Base-by-base conservation (phyloP, 2,113 vertebrate species). In the Hippocampus abdominalis region DNA sequence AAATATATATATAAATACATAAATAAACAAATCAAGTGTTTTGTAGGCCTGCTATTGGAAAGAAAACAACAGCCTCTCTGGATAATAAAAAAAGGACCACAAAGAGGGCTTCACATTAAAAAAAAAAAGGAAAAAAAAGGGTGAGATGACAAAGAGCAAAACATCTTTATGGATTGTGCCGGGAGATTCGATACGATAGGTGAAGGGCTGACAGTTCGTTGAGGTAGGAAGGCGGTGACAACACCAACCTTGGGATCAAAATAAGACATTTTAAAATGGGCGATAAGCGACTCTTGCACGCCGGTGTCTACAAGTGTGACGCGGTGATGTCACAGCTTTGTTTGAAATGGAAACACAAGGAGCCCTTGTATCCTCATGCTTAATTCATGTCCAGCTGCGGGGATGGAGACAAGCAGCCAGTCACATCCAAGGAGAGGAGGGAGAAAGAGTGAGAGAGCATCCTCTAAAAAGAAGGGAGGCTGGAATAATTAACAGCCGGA, bases 361-460 rank as follows among this genome's bases (percentile, higher is more conserved):
- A 87, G 40, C 90, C 32, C 86, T 92, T 93, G 90, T 93, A 82
- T 89, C 85, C 82, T 90, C 87, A 92, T 93, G 90, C 84, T 87
- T 92, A 90, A 93, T 93, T 87, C 90, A 93, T 92, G 86, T 92
- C 90, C 92, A 93, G 92, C 92, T 93, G 89, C 87, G 85, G 88
- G 57, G 87, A 90, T 89, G 80, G 87, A 91, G 87, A 91, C 82
- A 88, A 85, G 86, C 88, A 77, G 69, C 81, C 83, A 89, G 84
- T 88, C 89, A 87, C 88, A 88, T 60, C 57, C 57, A 60, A 60
- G 27, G 27, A 57, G 73, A 56, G 11, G 54, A 57, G 74, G 75
- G 74, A 84, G 78, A 87, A 81, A 84, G 27, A 60, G 32, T 36
- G 2, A 82, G 80, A 80, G 73, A 85, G 83, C 64, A 79, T 86